A percentile compares a stretch with the other conserved stretches of the same genome.
Conservation (phyloP, 1,140 invertebrate genomes). For the Atta texana region DNA sequence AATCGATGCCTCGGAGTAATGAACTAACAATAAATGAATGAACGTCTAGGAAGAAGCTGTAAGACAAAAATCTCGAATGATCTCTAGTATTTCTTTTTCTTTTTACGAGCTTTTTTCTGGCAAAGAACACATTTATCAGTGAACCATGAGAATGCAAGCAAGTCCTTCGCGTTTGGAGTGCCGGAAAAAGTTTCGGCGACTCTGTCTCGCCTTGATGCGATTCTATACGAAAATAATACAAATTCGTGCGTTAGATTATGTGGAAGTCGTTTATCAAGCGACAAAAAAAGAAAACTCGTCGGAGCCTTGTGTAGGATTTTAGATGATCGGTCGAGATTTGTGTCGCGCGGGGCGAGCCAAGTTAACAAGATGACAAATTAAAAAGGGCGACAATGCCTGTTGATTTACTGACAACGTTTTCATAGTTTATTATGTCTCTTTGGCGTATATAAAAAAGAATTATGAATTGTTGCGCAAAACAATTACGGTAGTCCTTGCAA, state of each 20-base stretch:
- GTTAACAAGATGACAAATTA: constrained; percentile 16
- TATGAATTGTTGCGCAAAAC: neutral
- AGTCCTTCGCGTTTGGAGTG: constrained; percentile 29
- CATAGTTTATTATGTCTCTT: neutral
- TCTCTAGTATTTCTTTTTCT: constrained; percentile 20
- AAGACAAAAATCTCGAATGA: neutral
- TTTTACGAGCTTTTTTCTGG: neutral
- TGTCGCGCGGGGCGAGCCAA: constrained; percentile 63
- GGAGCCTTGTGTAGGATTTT: constrained; percentile 81
- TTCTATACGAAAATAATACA: constrained; percentile 74
- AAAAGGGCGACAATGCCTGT: neutral
- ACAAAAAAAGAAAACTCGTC: constrained; percentile 71
- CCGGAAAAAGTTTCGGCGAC: constrained; percentile 32
- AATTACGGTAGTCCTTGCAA: neutral
- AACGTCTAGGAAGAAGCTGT: constrained; percentile 3
- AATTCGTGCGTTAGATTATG: constrained; percentile 82
- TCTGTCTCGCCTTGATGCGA: constrained; percentile 74
- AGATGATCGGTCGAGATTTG: constrained; percentile 74
- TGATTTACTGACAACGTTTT: constrained; percentile 9
- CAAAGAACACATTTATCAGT: neutral
- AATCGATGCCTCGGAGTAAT: neutral
- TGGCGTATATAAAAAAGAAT: neutral
- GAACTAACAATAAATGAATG: neutral
- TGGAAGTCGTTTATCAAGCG: constrained; percentile 79
- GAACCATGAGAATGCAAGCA: constrained; percentile 22